Conservation (phyloP, 2,888 invertebrate genomes). For the Drosophila peninsularis region DNA sequence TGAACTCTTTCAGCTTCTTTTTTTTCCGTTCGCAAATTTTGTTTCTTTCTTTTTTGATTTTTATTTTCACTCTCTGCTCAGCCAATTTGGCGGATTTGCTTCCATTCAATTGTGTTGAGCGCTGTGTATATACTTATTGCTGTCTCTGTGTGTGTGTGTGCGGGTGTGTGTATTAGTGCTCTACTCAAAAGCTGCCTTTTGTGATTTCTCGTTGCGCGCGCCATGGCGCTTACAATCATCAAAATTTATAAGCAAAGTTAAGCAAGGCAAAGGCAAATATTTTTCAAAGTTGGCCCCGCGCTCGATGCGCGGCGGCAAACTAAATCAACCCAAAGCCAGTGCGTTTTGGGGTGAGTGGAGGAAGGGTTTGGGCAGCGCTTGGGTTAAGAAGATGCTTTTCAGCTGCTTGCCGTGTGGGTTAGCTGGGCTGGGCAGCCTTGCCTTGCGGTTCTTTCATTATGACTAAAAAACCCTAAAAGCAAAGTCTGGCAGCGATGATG, state of each 20-base stretch:
- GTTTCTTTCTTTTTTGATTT: background rate
- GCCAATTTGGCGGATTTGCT: constrained; percentile 20
- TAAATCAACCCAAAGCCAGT: constrained; percentile 71
- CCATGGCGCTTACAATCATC: constrained; percentile 57
- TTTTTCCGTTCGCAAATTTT: background rate
- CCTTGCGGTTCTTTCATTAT: constrained; percentile 72
- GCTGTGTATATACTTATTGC: constrained; percentile 15
- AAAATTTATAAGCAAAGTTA: constrained; percentile 76
- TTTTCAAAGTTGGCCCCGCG: constrained; percentile 49
- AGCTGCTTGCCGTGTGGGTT: constrained; percentile 13
- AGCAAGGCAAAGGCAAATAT: constrained; percentile 70
- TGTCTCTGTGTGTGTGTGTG: background rate
- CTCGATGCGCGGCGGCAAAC: constrained; percentile 53
- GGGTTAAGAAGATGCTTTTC: constrained; percentile 20
- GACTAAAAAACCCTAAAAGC: constrained; percentile 44
- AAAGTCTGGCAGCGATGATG: constrained; percentile 42
- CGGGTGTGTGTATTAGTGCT: constrained; percentile 14
- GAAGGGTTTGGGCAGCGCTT: constrained; percentile 14
- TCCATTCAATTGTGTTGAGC: constrained; percentile 18
- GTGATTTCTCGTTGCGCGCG: constrained; percentile 38
- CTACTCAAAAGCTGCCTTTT: constrained; percentile 36
- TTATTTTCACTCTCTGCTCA: constrained; percentile 1
- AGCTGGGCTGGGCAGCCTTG: constrained; percentile 24
- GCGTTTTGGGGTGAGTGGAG: constrained; percentile 27
- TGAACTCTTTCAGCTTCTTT: constrained; percentile 8